Evolutionary conservation across 2,113 vertebrate species (phyloP), one percentile per base, ranked within the genome.

Genomic region (Cynoglossus semilaevis): DNA sequence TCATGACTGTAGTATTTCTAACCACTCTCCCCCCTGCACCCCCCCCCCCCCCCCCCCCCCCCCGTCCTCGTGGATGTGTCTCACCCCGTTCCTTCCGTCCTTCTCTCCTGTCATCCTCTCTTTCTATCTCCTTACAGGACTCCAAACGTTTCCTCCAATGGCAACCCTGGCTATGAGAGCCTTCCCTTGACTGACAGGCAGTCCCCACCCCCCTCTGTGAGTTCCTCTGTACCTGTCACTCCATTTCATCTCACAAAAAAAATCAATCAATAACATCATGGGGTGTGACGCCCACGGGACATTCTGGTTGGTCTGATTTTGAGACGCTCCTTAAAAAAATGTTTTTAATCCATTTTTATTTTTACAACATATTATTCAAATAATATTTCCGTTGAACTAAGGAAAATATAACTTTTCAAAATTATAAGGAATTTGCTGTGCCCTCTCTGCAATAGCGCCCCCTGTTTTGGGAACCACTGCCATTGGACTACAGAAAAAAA

Each of bases 131-230:
- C 74, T 71, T 53, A 65, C 90, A 95, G 94, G 94, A 96, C 91
- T 95, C 94, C 88, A 96, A 96, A 92, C 94, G 93, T 87, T 96
- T 96, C 81, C 93, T 96, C 88, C 94, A 96, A 92, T 96, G 94
- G 94, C 94, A 95, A 93, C 93, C 94, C 74, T 96, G 93, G 89
- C 92, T 95, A 93, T 95, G 94, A 96, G 90, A 93, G 90, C 80
- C 88, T 93, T 74, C 89, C 90, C 79, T 77, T 93, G 90, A 91
- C 88, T 84, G 92, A 91, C 86, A 91, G 91, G 84, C 91, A 91
- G 88, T 92, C 92, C 89, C 92, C 92, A 76, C 92, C 92, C 90
- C 91, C 92, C 81, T 93, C 92, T 91, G 92, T 93, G 90, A 93
- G 93, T 93, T 84, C 85, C 82, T 90, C 79, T 89, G 87, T 90